A percentile compares a stretch with the other conserved stretches of the same genome.
These are phyloP conservation scores for Tetramorium bicarinatum DNA, from an alignment of 2,888 invertebrate species.

Conservation along the genomic window DNA sequence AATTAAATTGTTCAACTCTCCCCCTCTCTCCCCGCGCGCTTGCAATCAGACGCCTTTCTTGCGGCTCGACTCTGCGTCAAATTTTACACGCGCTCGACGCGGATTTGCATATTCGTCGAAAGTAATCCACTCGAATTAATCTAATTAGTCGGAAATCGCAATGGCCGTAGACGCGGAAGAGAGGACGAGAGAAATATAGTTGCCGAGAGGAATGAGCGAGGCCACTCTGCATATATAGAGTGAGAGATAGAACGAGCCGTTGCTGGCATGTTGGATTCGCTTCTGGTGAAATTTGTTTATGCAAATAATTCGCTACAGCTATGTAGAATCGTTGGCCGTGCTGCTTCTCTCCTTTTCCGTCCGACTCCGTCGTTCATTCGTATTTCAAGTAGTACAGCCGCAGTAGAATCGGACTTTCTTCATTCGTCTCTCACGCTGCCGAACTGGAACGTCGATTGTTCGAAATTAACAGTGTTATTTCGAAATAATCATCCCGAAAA, in stretches of 20 bases:
- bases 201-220: slow-evolving; percentile 63
- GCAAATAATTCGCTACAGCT: slow-evolving; percentile 79
- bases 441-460: slow-evolving; percentile 25
- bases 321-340: slow-evolving; percentile 61
- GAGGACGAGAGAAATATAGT: slow-evolving; percentile 45
- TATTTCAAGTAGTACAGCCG: slow-evolving; percentile 64
- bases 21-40: not conserved
- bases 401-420: slow-evolving; percentile 64
- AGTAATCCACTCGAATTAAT: slow-evolving; percentile 68
- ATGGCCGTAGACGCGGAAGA: slow-evolving; percentile 55
- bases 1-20: slow-evolving; percentile 23
- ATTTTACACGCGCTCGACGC: slow-evolving; percentile 49
- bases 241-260: slow-evolving; percentile 68
- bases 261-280: slow-evolving; percentile 75
- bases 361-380: slow-evolving; percentile 62
- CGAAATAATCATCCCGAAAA: slow-evolving; percentile 13
- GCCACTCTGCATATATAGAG: slow-evolving; percentile 67
- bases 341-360: slow-evolving; percentile 63
- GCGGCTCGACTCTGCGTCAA: slow-evolving; percentile 43
- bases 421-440: slow-evolving; percentile 46
- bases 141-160: slow-evolving; percentile 72
- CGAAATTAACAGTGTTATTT: slow-evolving; percentile 8
- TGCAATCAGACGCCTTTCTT: slow-evolving; percentile 49
- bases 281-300: slow-evolving; percentile 81
- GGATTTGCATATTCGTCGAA: slow-evolving; percentile 59